Conservation (phyloP, 2,113 vertebrate genomes). For the Tenebrosternarchus preto region DNA sequence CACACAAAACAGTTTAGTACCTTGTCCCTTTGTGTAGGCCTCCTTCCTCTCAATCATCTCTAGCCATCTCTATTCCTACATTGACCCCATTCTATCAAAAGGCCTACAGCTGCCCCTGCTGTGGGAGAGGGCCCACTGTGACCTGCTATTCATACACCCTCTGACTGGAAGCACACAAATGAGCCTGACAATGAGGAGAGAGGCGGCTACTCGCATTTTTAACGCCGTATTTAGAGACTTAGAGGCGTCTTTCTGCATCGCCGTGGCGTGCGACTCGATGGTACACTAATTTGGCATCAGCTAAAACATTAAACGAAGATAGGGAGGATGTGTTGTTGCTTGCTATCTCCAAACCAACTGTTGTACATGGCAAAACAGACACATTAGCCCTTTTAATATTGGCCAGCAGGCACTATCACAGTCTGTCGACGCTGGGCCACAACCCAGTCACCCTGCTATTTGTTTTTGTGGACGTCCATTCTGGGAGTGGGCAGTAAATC, state of each 20-base stretch:
- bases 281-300: background rate
- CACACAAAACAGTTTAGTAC: conserved; percentile 66
- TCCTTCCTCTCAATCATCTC: conserved; percentile 59
- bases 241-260: no score
- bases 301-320: background rate
- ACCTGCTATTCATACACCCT: conserved; percentile 66
- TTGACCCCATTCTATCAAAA: conserved; percentile 76
- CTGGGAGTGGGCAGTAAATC: conserved; percentile 41
- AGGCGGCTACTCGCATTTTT: no score
- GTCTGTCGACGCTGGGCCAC: conserved; percentile 25
- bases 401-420: conserved; percentile 18
- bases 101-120: conserved; percentile 71
- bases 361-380: conserved; percentile 22
- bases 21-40: conserved; percentile 58
- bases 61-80: conserved; percentile 67
- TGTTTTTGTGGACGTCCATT: conserved; percentile 39
- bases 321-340: background rate
- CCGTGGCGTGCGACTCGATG: no score
- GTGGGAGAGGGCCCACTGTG: conserved; percentile 64
- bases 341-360: conserved; percentile 20
- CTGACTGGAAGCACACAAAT: conserved; percentile 39
- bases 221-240: no score
- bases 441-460: conserved; percentile 35
- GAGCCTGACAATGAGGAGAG: background rate
- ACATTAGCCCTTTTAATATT: conserved; percentile 32